Percentiles rank a stretch among this genome's conserved stretches.
These are phyloP conservation scores for Pristionchus fissidentatus DNA, from an alignment of 2,888 invertebrate species.

Conservation along the genomic window DNA sequence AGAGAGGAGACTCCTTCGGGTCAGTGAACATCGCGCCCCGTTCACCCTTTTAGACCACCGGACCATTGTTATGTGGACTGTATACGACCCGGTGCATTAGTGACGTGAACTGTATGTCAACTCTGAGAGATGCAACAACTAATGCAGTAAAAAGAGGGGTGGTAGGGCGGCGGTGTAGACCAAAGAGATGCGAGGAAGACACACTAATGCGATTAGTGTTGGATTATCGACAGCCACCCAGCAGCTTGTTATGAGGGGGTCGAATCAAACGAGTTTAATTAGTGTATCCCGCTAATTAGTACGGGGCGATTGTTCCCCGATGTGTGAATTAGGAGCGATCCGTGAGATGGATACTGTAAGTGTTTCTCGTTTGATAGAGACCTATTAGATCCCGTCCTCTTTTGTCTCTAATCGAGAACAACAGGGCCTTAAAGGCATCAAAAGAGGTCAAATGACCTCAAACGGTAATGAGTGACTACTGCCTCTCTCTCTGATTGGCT, in stretches of 20 bases:
- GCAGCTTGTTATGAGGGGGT: slow-evolving; percentile 29
- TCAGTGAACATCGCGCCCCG: slow-evolving; percentile 17
- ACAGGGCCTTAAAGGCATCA: neutral
- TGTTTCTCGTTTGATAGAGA: slow-evolving; percentile 7
- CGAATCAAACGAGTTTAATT: slow-evolving; percentile 15
- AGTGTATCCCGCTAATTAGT: no score
- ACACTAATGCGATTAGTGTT: neutral
- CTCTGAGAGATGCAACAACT: no score
- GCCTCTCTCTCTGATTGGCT: slow-evolving; percentile 38
- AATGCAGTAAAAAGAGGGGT: no score
- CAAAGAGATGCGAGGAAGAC: neutral
- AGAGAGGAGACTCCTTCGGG: neutral
- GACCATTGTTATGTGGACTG: no score
- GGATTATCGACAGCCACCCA: slow-evolving; percentile 30
- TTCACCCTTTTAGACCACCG: slow-evolving; percentile 29
- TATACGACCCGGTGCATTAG: no score
- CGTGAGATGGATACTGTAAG: neutral
- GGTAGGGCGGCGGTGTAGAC: slow-evolving; percentile 13
- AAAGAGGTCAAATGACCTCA: slow-evolving; percentile 34
- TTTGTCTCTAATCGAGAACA: no score
- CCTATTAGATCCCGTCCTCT: neutral
- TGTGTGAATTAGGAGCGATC: no score
- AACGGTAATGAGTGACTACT: slow-evolving; percentile 33
- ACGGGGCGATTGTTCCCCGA: no score
- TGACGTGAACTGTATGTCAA: no score